Conservation (phyloP, 2,113 vertebrate species). For the Lasiurus cinereus region DNA sequence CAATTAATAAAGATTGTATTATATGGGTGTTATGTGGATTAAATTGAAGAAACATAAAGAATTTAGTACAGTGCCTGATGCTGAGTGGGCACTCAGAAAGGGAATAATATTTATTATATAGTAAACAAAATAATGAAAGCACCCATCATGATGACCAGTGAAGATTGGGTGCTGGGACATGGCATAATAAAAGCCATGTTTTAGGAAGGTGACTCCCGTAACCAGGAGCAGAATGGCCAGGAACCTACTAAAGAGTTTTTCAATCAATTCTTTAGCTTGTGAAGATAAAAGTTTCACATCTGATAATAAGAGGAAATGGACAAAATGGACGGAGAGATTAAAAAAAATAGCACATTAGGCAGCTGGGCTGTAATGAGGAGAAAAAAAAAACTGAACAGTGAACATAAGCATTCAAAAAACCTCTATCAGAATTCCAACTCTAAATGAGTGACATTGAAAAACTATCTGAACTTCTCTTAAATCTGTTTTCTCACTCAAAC, state of each 20-base stretch:
- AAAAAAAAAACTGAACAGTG: background rate
- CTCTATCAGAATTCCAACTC: background rate
- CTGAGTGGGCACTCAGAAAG: background rate
- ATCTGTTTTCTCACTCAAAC: background rate
- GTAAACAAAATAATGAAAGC: background rate
- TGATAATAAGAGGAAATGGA: background rate
- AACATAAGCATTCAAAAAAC: background rate
- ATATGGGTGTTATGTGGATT: background rate
- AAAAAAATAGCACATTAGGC: background rate
- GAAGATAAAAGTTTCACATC: background rate
- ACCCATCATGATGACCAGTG: background rate
- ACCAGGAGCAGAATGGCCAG: background rate
- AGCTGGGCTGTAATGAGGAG: background rate
- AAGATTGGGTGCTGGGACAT: background rate
- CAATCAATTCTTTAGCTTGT: background rate
- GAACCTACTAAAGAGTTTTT: background rate
- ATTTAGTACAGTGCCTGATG: background rate
- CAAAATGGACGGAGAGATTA: background rate
- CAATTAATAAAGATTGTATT: background rate
- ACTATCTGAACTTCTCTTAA: background rate
- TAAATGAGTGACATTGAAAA: background rate
- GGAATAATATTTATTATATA: background rate
- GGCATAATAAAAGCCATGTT: background rate
- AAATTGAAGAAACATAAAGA: constrained; percentile 20
- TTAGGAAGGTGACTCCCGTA: background rate